Evolutionary conservation across 2,797 vertebrate species (phyloP).

Genomic region (Gastrophryne carolinensis): DNA sequence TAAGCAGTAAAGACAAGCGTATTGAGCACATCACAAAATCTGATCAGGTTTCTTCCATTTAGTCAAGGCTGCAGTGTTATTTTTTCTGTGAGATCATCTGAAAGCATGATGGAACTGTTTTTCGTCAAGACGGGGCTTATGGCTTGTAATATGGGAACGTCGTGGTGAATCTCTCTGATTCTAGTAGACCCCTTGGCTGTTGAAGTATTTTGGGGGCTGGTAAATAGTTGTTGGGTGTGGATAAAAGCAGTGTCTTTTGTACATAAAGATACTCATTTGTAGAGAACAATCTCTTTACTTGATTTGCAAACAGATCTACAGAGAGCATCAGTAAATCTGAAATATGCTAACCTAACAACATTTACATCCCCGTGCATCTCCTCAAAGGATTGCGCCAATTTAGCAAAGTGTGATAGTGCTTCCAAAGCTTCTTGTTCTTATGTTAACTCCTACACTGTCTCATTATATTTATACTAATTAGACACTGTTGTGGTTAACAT

Average conservation of each 20-base stretch:
- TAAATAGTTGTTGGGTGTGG: no score
- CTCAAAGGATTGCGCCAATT: neutral
- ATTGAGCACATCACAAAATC: slow-evolving; percentile 5
- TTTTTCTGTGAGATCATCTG: neutral
- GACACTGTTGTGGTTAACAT: neutral
- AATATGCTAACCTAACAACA: no score
- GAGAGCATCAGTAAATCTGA: no score
- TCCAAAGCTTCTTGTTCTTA: neutral
- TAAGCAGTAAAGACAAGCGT: neutral
- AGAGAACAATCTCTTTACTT: neutral
- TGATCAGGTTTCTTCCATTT: slow-evolving; percentile 39
- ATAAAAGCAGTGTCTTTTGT: neutral
- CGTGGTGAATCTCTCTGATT: no score
- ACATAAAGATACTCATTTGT: neutral
- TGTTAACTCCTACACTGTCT: neutral
- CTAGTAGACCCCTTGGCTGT: no score
- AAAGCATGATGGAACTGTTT: neutral
- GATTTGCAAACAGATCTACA: no score
- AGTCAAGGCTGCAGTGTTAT: neutral
- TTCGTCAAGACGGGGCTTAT: neutral
- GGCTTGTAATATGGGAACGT: no score
- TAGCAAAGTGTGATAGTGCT: neutral
- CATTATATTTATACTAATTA: neutral
- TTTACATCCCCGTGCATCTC: no score
- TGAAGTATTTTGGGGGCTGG: no score